These are phyloP conservation scores for Ischnura elegans DNA, from an alignment of 2,888 invertebrate genomes.

Conservation along the genomic window DNA sequence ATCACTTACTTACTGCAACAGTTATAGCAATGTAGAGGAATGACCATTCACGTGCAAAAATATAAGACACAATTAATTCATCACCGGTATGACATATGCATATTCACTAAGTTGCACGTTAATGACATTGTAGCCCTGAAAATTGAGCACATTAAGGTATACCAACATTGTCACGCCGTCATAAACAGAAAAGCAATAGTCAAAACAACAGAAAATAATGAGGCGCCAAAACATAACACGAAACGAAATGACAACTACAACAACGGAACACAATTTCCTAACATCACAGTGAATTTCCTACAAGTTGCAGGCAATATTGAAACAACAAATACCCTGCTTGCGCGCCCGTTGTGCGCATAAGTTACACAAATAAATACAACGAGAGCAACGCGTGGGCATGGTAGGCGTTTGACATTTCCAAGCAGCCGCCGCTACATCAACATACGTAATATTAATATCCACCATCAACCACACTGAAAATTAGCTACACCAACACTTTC, in stretches of 20 bases:
- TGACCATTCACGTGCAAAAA: not conserved
- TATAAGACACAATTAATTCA: not conserved
- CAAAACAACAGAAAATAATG: not conserved
- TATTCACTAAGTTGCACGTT: not conserved
- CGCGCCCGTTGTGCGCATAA: not conserved
- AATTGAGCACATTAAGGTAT: not conserved
- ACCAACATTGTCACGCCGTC: not conserved
- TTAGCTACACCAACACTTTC: not conserved
- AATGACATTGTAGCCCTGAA: not conserved
- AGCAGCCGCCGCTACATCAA: constrained; percentile 44
- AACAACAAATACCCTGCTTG: not conserved
- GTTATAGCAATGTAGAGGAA: not conserved
- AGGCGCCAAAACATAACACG: not conserved
- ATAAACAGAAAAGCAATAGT: not conserved
- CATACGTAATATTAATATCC: not conserved
- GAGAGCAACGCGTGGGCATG: constrained; percentile 53
- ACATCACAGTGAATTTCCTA: not conserved
- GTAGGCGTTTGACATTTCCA: constrained; percentile 59
- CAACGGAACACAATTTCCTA: not conserved
- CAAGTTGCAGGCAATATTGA: not conserved
- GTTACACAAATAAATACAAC: constrained; percentile 46
- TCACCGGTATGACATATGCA: not conserved
- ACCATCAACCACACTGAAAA: not conserved
- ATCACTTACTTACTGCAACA: not conserved
- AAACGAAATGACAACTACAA: not conserved